Percentiles rank a stretch among this genome's conserved stretches.
phyloP scores from a whole-genome alignment of 2,113 vertebrate genomes.

The Sitta europaea region DNA sequence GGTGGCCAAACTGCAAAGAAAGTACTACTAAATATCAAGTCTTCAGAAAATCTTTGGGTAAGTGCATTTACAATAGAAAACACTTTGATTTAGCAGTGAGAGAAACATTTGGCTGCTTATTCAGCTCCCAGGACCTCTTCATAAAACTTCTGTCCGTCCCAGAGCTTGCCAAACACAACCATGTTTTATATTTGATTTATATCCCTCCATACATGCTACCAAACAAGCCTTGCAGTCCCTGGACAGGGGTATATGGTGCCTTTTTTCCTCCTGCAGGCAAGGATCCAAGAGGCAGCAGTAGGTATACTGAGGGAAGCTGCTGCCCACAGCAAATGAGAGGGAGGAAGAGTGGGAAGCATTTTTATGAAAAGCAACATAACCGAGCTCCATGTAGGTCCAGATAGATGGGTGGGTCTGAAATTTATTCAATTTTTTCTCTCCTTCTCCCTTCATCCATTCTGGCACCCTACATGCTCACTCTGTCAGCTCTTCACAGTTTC shows the following conservation, averaged over 20 bases:
- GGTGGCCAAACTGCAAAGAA: neutral
- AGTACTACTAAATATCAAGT: neutral
- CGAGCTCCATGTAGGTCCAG: neutral
- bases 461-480: neutral
- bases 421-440: neutral
- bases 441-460: neutral
- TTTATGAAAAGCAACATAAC: neutral
- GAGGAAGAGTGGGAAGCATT: neutral
- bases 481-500: neutral
- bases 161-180: neutral
- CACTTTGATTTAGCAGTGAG: neutral
- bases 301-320: neutral
- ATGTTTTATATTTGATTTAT: neutral
- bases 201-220: neutral
- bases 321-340: neutral
- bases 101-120: neutral
- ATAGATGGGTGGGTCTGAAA: neutral
- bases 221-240: neutral
- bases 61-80: neutral
- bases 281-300: neutral
- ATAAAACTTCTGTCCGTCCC: neutral
- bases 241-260: neutral
- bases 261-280: neutral
- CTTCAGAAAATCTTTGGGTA: neutral
- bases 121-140: neutral